These are phyloP conservation scores for Nomada goodeniana DNA, from an alignment of 2,888 invertebrate species.

Conservation along the genomic window DNA sequence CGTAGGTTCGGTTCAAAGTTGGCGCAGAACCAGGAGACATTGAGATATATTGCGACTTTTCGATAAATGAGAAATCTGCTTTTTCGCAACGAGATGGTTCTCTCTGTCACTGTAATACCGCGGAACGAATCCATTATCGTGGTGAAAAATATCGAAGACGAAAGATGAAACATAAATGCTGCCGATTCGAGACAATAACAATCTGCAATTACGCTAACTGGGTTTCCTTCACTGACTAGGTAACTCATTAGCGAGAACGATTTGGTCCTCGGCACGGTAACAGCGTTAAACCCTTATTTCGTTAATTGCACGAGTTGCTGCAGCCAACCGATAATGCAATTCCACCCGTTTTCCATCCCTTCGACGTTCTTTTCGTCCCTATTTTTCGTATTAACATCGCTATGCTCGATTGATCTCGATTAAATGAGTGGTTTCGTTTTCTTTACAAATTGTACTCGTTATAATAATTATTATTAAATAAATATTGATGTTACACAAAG, in stretches of 20 bases:
- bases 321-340: constrained; percentile 39
- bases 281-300: constrained; percentile 38
- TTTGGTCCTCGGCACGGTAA: constrained; percentile 17
- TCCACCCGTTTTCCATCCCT: background rate
- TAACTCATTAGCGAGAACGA: constrained; percentile 36
- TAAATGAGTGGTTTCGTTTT: background rate
- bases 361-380: background rate
- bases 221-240: constrained; percentile 14
- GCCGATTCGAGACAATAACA: constrained; percentile 23
- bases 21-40: no score
- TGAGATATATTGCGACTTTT: no score
- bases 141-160: background rate
- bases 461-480: no score
- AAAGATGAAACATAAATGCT: background rate
- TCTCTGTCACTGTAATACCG: background rate
- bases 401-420: constrained; percentile 4
- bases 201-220: constrained; percentile 45
- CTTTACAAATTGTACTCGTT: no score
- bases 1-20: no score
- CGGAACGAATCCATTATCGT: background rate
- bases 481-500: no score
- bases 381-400: constrained; percentile 41
- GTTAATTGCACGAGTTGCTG: constrained; percentile 35
- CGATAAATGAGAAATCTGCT: no score
- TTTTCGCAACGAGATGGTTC: background rate